Base-by-base conservation (phyloP, 2,797 vertebrate genomes). In the Megalops cyprinoides region DNA sequence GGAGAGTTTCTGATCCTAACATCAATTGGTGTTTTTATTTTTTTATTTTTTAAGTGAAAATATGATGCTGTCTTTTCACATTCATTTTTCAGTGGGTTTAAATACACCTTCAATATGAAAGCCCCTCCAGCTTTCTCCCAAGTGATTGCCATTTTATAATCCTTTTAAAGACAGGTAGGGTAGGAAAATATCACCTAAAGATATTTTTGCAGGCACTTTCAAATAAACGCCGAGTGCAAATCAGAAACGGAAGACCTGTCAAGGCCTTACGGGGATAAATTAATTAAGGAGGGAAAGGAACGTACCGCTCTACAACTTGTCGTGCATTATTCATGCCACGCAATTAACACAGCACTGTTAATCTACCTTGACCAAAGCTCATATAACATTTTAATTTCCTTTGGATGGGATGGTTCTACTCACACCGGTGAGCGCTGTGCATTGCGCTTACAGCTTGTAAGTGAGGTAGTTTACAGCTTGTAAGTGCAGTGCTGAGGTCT, bases 1-100 rank as follows among this genome's bases (percentile, higher is more conserved):
- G 62, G 31, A 42, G 34, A 65, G 31, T 65, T 37, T 65, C 48
- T 39, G 60, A 79, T 69, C 60, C 46, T 69, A 49, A 69, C 46
- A 18, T 49, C 44, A 51, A 62, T 20, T 67, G 34, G 12, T 51
- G 31, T 14, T 62, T 65, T 37, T 65, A 28, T 62, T 34, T 31
- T 10, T 14, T 62, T 62, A 5, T n/a, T 58, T 31, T 9, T 46
- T 9, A 51, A 15, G 60, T 31, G 25, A 9, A 37, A 37, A 65
- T 65, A 65, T 65, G 31, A 37, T 65, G 12, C 31, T 65, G 14
- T 39, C 67, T 71, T 71, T 15, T 71, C 67, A 42, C 23, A 23
- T 44, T 10, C 67, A 23, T n/a, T n/a, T 44, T 39, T 42, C 23
- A 42, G 37, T 23, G 67, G 67, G 44, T 71, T 44, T 44, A 71